A percentile compares a stretch with the other conserved stretches of the same genome.
These are phyloP conservation scores for Rhynchonycteris naso DNA, from an alignment of 2,797 vertebrate species.

Conservation along the genomic window DNA sequence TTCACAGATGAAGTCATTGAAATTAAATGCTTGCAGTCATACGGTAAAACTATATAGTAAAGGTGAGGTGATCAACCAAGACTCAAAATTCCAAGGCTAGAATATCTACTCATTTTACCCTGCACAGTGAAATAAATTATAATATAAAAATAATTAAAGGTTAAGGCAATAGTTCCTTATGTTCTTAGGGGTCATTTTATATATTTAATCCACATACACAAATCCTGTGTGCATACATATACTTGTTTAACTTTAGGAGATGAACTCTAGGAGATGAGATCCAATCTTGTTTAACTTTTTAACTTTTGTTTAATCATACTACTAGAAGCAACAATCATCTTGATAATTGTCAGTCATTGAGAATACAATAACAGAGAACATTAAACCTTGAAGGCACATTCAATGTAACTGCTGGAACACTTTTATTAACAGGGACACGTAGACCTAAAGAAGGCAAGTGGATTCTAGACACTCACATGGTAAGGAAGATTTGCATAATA, in stretches of 20 bases:
- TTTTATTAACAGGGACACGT: neutral
- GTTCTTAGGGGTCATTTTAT: neutral
- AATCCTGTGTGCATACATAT: neutral
- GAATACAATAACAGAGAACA: neutral
- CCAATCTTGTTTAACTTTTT: neutral
- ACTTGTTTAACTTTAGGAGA: neutral
- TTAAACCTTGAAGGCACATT: neutral
- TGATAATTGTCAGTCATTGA: neutral
- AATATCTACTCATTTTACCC: neutral
- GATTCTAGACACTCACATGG: neutral
- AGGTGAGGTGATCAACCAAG: neutral
- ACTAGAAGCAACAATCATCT: neutral
- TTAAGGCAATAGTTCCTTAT: neutral
- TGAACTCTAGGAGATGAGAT: neutral
- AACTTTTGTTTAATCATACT: neutral
- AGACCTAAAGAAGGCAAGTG: neutral
- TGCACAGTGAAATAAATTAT: conserved; percentile 34
- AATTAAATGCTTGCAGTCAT: neutral
- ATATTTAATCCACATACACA: neutral
- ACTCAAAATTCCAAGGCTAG: neutral
- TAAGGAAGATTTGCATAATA: neutral
- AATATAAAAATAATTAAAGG: neutral
- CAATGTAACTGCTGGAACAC: neutral
- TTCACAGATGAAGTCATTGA: neutral
- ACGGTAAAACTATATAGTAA: neutral